Conservation (phyloP, 2,797 vertebrate genomes). For the Anguilla marmorata region DNA sequence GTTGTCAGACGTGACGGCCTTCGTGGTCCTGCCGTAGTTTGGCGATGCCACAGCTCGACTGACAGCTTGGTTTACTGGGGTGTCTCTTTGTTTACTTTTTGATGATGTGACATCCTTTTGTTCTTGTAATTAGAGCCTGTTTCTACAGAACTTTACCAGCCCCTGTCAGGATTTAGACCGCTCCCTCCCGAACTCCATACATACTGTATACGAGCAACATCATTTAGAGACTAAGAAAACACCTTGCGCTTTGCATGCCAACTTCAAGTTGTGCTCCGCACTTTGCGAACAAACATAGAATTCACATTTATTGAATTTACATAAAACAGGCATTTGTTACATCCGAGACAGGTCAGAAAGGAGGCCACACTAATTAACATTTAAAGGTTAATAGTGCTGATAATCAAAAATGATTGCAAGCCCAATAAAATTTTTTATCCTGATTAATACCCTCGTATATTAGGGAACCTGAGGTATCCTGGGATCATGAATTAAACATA, state of each 20-base stretch:
- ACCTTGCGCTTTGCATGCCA: not conserved
- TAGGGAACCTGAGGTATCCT: not conserved
- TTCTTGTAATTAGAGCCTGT: not conserved
- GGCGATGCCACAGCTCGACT: constrained; percentile 50
- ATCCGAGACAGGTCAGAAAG: not conserved
- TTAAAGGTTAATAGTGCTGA: constrained; percentile 25
- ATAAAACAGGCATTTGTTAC: constrained; percentile 8
- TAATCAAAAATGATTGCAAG: constrained; percentile 21
- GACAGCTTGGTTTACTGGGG: not conserved
- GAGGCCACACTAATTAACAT: constrained; percentile 16
- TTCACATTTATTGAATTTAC: constrained; percentile 17
- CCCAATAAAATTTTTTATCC: not conserved
- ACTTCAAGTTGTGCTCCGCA: not conserved
- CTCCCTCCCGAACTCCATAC: not conserved
- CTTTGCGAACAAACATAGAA: constrained; percentile 41
- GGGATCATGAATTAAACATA: constrained; percentile 6
- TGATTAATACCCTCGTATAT: not conserved
- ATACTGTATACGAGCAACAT: not conserved
- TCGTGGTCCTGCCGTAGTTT: constrained; percentile 34
- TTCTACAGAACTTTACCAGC: not conserved
- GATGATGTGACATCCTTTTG: not conserved
- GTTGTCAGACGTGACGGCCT: constrained; percentile 77
- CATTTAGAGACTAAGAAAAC: not conserved
- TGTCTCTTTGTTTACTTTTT: not conserved
- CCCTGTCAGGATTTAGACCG: not conserved